Conservation (phyloP, 1,140 invertebrate species). For the Saxidomus purpurata region DNA sequence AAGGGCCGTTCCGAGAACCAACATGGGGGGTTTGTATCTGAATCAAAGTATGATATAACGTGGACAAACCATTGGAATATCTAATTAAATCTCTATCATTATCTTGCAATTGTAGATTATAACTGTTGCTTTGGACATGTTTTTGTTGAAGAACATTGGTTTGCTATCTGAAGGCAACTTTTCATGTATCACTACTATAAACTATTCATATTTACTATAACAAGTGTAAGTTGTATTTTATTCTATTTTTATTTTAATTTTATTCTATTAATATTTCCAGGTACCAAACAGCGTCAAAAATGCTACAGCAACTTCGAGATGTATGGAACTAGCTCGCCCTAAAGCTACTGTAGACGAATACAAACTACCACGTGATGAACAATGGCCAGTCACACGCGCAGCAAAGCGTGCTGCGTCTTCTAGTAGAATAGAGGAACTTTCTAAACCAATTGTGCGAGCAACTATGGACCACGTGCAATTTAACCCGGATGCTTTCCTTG, state of each 20-base stretch:
- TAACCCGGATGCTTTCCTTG: slow-evolving; percentile 83
- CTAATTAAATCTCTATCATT: too few species aligned
- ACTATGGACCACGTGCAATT: slow-evolving; percentile 84
- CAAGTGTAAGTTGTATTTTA: too few species aligned
- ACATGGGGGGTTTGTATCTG: slow-evolving; percentile 78
- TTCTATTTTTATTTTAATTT: too few species aligned
- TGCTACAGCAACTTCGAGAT: slow-evolving; percentile 77
- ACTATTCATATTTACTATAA: too few species aligned
- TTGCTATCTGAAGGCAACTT: too few species aligned
- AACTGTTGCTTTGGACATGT: too few species aligned
- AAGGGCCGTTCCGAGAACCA: slow-evolving; percentile 80
- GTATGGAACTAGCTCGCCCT: slow-evolving; percentile 78
- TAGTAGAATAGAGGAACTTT: slow-evolving; percentile 76
- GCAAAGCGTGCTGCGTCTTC: slow-evolving; percentile 78
- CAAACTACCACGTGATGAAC: slow-evolving; percentile 74
- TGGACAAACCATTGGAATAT: too few species aligned
- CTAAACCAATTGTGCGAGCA: slow-evolving; percentile 79
- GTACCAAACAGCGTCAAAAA: slow-evolving; percentile 77
- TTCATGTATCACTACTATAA: too few species aligned
- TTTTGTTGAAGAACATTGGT: too few species aligned
- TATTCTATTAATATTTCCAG: slow-evolving; percentile 62
- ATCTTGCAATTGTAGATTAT: too few species aligned
- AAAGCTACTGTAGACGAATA: slow-evolving; percentile 80
- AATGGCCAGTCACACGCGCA: slow-evolving; percentile 76
- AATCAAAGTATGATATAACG: too few species aligned